Conservation (phyloP, 2,888 invertebrate species). For the Pycnomerus fuliginosus region DNA sequence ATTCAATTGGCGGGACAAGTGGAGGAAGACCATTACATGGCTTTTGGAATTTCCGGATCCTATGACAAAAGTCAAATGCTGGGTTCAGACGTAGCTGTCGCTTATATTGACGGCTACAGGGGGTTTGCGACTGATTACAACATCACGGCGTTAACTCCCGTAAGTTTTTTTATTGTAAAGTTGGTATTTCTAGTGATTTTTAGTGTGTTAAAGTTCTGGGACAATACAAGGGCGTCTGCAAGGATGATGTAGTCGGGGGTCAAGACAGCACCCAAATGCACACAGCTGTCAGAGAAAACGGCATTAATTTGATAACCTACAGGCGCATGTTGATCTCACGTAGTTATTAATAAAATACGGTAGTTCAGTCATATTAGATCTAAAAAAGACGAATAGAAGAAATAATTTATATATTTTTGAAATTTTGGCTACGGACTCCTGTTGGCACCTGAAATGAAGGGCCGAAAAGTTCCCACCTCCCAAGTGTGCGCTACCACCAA, state of each 20-base stretch:
- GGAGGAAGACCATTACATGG: conserved; percentile 77
- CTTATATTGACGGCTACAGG: conserved; percentile 69
- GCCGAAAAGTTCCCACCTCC: too few species aligned
- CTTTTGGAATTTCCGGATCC: conserved; percentile 85
- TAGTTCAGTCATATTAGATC: too few species aligned
- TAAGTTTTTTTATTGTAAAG: conserved; percentile 56
- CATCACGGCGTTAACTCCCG: conserved; percentile 78
- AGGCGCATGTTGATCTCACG: conserved; percentile 73
- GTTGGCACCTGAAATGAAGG: too few species aligned
- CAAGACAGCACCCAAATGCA: conserved; percentile 80
- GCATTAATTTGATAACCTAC: conserved; percentile 77
- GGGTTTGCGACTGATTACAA: conserved; percentile 83
- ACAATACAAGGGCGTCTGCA: conserved; percentile 83
- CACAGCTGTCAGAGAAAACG: conserved; percentile 69
- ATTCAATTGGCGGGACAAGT: conserved; percentile 80
- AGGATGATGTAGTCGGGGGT: conserved; percentile 79
- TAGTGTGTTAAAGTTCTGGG: conserved; percentile 85
- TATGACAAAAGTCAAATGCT: conserved; percentile 72
- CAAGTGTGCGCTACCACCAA: too few species aligned
- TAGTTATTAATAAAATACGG: too few species aligned
- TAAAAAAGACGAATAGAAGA: too few species aligned
- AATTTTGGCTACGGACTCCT: too few species aligned
- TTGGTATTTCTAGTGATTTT: too few species aligned
- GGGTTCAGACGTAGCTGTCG: conserved; percentile 81
- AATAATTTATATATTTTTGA: too few species aligned